phyloP scores from a whole-genome alignment of 92 coral and sea anemone genomes.

The Anthopleura xanthogrammica region DNA sequence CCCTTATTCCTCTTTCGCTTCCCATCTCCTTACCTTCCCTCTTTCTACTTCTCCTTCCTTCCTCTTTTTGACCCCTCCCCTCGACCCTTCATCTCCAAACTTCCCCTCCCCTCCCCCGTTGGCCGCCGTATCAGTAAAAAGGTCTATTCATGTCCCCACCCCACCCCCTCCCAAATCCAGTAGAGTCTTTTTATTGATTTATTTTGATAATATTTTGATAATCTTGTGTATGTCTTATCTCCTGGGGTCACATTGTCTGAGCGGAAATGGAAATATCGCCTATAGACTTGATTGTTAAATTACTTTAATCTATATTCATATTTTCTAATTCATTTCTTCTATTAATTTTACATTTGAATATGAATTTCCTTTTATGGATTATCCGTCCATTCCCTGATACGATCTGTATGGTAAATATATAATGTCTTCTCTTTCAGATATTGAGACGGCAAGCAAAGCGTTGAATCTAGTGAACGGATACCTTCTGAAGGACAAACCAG shows the following conservation, averaged over 20 bases:
- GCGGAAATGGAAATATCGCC: not conserved
- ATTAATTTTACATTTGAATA: not conserved
- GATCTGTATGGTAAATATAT: not conserved
- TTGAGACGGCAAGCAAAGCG: constrained; percentile 72
- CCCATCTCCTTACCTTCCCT: too few species aligned
- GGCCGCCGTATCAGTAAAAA: too few species aligned
- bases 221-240: not conserved
- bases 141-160: too few species aligned
- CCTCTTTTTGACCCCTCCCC: too few species aligned
- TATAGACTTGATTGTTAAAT: not conserved
- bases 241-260: not conserved
- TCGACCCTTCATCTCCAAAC: too few species aligned
- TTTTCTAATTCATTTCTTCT: not conserved
- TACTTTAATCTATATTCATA: not conserved
- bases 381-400: not conserved
- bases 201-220: not conserved
- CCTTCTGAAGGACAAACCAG: constrained; percentile 74
- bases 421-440: constrained; percentile 43
- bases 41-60: too few species aligned
- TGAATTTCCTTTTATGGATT: not conserved
- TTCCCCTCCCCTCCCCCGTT: too few species aligned
- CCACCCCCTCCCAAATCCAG: not conserved
- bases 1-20: too few species aligned
- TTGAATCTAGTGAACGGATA: constrained; percentile 78
- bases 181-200: not conserved